These are phyloP conservation scores for Pteropus rufus DNA, from an alignment of 2,797 vertebrate genomes.

Conservation along the genomic window DNA sequence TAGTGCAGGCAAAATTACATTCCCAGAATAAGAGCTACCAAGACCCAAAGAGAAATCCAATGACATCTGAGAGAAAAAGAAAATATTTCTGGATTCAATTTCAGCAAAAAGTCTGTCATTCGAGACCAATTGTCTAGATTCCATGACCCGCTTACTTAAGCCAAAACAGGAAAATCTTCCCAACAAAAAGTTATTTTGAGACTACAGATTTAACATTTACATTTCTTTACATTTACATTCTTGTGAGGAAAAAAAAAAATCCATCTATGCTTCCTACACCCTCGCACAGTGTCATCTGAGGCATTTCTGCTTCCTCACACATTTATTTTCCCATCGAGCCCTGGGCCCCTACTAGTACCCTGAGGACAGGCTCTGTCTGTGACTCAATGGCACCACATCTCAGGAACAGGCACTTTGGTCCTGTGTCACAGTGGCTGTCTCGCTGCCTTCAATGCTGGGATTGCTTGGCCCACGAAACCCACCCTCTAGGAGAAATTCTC, in stretches of 20 bases:
- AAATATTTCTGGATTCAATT: background rate
- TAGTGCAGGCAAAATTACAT: background rate
- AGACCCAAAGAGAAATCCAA: background rate
- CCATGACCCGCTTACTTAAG: background rate
- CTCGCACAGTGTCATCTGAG: background rate
- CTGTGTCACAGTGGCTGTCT: background rate
- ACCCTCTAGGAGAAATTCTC: background rate
- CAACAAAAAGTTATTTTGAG: background rate
- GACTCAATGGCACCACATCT: background rate
- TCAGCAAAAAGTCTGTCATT: background rate
- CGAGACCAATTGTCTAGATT: background rate
- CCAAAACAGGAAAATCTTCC: background rate
- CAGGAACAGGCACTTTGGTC: background rate
- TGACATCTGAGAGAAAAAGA: background rate
- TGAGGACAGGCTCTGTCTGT: background rate
- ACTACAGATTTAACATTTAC: background rate
- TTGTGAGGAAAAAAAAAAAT: background rate
- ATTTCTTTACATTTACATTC: background rate
- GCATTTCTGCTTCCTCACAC: background rate
- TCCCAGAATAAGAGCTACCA: background rate
- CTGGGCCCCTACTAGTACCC: background rate
- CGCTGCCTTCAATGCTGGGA: background rate
- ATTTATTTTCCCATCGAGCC: background rate
- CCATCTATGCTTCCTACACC: background rate
- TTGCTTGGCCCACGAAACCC: background rate